A percentile compares a stretch with the other conserved stretches of the same genome.
phyloP scores from a whole-genome alignment of 92 coral and sea anemone species.

The Pocillopora grandis region DNA sequence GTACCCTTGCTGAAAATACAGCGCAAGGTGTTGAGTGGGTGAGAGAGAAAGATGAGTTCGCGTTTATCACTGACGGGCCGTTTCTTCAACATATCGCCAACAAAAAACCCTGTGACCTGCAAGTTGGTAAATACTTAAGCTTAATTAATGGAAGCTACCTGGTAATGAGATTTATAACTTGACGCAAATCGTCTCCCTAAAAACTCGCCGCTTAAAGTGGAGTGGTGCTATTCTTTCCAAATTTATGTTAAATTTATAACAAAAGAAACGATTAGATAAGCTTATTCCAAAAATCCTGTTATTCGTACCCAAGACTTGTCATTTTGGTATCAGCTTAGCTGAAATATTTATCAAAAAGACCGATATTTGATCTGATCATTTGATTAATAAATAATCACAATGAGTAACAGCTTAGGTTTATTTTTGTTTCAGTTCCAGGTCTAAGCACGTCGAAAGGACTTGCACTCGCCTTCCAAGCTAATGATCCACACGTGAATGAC shows the following conservation, averaged over 20 bases:
- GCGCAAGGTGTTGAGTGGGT: slow-evolving; percentile 50
- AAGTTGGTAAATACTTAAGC: slow-evolving; percentile 40
- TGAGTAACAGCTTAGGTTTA: neutral
- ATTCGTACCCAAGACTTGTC: too few species aligned
- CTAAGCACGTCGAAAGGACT: slow-evolving; percentile 59
- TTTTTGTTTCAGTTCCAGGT: slow-evolving; percentile 48
- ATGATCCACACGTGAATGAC: slow-evolving; percentile 51
- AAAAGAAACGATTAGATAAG: too few species aligned
- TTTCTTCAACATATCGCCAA: slow-evolving; percentile 36
- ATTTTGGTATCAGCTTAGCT: too few species aligned
- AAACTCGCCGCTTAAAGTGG: too few species aligned
- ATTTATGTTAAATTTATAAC: too few species aligned
- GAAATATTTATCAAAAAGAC: too few species aligned
- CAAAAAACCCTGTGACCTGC: slow-evolving; percentile 72
- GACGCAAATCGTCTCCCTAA: too few species aligned
- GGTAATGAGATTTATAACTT: too few species aligned
- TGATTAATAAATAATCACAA: neutral
- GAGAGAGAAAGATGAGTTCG: slow-evolving; percentile 45
- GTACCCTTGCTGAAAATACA: neutral
- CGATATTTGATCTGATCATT: too few species aligned
- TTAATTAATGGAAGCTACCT: too few species aligned
- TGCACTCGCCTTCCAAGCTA: slow-evolving; percentile 64
- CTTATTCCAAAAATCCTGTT: too few species aligned
- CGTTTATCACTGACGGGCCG: slow-evolving; percentile 71
- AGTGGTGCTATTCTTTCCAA: too few species aligned